These are phyloP conservation scores for Rhizoglyphus robini DNA, from an alignment of 1,140 invertebrate genomes.

Conservation along the genomic window DNA sequence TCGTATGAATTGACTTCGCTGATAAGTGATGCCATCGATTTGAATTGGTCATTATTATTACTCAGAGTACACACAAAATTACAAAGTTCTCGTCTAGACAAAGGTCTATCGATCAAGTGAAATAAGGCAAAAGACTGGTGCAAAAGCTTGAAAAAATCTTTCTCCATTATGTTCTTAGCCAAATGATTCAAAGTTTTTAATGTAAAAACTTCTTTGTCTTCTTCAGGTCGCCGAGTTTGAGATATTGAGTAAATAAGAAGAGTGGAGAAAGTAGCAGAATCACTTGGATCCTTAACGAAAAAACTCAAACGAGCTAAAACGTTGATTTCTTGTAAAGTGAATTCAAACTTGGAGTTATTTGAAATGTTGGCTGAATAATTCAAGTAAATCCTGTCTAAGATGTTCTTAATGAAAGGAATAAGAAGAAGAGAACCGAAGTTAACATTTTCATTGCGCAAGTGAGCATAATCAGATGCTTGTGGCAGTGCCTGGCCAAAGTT, in stretches of 20 bases:
- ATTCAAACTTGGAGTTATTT: conserved; percentile 30
- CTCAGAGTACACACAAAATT: conserved; percentile 29
- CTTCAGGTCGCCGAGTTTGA: background rate
- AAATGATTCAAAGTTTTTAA: conserved; percentile 11
- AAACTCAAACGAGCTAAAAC: conserved; percentile 64
- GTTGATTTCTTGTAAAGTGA: conserved; percentile 51
- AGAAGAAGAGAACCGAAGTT: conserved; percentile 60
- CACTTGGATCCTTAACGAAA: conserved; percentile 43
- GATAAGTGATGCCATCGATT: conserved; percentile 40
- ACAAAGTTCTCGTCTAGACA: conserved; percentile 26
- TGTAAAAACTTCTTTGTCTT: conserved; percentile 12
- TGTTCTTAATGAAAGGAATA: conserved; percentile 51
- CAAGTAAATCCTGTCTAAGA: conserved; percentile 54
- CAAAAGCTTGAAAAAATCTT: conserved; percentile 2
- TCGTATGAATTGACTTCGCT: conserved; percentile 70
- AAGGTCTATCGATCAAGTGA: conserved; percentile 27
- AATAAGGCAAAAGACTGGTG: conserved; percentile 7
- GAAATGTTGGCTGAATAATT: conserved; percentile 42
- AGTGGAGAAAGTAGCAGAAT: background rate
- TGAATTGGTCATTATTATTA: conserved; percentile 31
- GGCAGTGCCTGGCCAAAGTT: background rate
- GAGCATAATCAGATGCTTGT: background rate
- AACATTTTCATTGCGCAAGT: background rate
- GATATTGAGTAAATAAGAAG: conserved; percentile 14
- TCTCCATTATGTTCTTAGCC: background rate